Percentiles rank a stretch among this genome's conserved stretches.
These are phyloP conservation scores for Dendrolimus houi DNA, from an alignment of 2,888 invertebrate genomes.

Conservation along the genomic window DNA sequence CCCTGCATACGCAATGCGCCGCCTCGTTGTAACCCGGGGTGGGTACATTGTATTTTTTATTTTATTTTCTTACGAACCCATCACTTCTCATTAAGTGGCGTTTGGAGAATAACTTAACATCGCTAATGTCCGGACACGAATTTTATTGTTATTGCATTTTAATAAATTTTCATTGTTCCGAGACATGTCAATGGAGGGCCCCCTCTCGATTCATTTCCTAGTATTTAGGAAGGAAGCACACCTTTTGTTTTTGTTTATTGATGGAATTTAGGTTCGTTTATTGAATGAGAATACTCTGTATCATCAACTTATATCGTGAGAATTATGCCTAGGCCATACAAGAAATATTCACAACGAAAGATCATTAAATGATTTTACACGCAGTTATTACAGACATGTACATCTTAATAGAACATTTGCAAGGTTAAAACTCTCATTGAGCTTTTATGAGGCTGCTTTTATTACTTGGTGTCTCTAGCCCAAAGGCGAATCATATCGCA, in stretches of 20 bases:
- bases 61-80: slow-evolving; percentile 74
- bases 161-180: slow-evolving; percentile 69
- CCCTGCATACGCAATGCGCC: slow-evolving; percentile 58
- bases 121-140: slow-evolving; percentile 72
- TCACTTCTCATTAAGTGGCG: slow-evolving; percentile 76
- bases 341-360: too few species aligned
- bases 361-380: too few species aligned
- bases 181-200: slow-evolving; percentile 41
- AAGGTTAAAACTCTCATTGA: background rate
- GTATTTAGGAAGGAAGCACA: slow-evolving; percentile 61
- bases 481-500: slow-evolving; percentile 3
- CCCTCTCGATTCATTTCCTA: slow-evolving; percentile 39
- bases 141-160: slow-evolving; percentile 76
- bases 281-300: slow-evolving; percentile 16
- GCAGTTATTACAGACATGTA: background rate
- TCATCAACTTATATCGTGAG: too few species aligned
- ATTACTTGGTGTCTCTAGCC: background rate
- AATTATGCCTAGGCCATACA: too few species aligned
- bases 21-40: slow-evolving; percentile 45
- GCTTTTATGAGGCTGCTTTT: background rate
- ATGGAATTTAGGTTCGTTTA: slow-evolving; percentile 18
- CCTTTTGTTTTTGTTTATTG: slow-evolving; percentile 43
- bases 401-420: background rate
- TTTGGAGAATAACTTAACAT: slow-evolving; percentile 74
- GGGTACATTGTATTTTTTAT: slow-evolving; percentile 58